A percentile compares a stretch with the other conserved stretches of the same genome.
Conservation (phyloP, 2,113 vertebrate genomes). For the Epinephelus fuscoguttatus region DNA sequence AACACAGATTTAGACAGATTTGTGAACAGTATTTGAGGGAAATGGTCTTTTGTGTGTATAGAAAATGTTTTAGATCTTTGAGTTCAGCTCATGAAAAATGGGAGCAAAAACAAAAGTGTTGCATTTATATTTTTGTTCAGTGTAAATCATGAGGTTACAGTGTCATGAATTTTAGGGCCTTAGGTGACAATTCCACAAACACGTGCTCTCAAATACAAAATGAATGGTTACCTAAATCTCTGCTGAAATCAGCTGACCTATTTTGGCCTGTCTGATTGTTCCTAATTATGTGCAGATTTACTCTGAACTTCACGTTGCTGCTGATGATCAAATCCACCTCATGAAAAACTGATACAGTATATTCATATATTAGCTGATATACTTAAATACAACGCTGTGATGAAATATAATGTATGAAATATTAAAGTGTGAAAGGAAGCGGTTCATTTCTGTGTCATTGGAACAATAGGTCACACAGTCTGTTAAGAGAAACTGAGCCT, state of each 20-base stretch:
- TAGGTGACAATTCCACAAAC: slow-evolving; percentile 13
- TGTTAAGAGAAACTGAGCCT: slow-evolving; percentile 20
- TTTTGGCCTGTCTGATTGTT: slow-evolving; percentile 40
- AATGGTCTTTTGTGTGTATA: too few relatives aligned
- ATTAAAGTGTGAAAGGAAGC: not conserved
- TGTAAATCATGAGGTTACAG: slow-evolving; percentile 3
- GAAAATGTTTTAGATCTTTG: too few relatives aligned
- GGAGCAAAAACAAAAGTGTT: too few relatives aligned
- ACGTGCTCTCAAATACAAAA: slow-evolving; percentile 39
- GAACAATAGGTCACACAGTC: slow-evolving; percentile 73
- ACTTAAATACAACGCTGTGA: not conserved
- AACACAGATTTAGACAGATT: too few relatives aligned
- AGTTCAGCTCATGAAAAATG: too few relatives aligned
- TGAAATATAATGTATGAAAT: not conserved
- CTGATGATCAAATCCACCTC: not conserved
- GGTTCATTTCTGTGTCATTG: slow-evolving; percentile 41
- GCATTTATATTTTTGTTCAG: too few relatives aligned
- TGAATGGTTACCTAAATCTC: slow-evolving; percentile 55
- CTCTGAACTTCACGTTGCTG: slow-evolving; percentile 6
- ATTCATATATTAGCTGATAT: not conserved
- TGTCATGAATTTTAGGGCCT: not conserved
- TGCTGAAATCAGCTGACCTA: slow-evolving; percentile 56
- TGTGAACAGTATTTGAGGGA: too few relatives aligned
- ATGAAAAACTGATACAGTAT: not conserved
- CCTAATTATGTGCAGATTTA: slow-evolving; percentile 54